These are phyloP conservation scores for human (Homo sapiens) DNA, from an alignment of 2,113 vertebrate species.

Conservation along the genomic window GRCh38 chr5:17913501-17914000, in stretches of 20 bases:
- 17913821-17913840: neutral
- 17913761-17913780: neutral
- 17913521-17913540: neutral
- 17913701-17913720: neutral
- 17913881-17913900: neutral
- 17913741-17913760: neutral
- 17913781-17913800: neutral
- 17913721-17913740: neutral
- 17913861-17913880: neutral
- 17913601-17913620: neutral
- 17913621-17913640: neutral
- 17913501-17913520: neutral
- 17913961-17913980: neutral
- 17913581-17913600: constrained; percentile 3
- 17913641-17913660: neutral
- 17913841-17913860: neutral
- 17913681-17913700: constrained; percentile 52
- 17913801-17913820: neutral
- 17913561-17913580: neutral
- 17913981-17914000: neutral
- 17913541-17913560: neutral
- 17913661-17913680: neutral
- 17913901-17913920: neutral
- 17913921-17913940: neutral
- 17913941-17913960: neutral